Evolutionary conservation across 2,888 invertebrate species (phyloP).

Genomic region (Drosophila borborema): DNA sequence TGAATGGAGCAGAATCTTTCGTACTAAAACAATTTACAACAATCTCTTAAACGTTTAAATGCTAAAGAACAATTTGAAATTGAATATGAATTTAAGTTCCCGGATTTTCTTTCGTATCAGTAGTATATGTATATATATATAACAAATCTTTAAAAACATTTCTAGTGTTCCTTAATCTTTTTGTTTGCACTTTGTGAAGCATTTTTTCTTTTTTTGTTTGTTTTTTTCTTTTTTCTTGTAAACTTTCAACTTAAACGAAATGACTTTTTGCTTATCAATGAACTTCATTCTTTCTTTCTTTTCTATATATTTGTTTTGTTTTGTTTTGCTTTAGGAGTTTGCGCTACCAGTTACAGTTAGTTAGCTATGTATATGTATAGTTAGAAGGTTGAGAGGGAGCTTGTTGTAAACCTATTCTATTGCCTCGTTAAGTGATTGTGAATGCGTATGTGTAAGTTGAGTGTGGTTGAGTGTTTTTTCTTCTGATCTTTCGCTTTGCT

Average conservation of each 20-base stretch:
- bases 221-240: not conserved
- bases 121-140: slow-evolving; percentile 19
- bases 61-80: slow-evolving; percentile 73
- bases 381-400: slow-evolving; percentile 26
- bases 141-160: slow-evolving; percentile 54
- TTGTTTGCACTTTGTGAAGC: slow-evolving; percentile 48
- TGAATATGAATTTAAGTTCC: slow-evolving; percentile 35
- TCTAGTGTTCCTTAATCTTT: slow-evolving; percentile 25
- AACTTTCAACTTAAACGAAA: slow-evolving; percentile 69
- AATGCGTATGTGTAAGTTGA: slow-evolving; percentile 12
- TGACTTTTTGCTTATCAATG: slow-evolving; percentile 73
- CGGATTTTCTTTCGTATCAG: slow-evolving; percentile 27
- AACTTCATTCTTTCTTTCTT: slow-evolving; percentile 13
- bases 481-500: slow-evolving; percentile 32
- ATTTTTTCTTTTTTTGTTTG: not conserved
- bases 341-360: slow-evolving; percentile 44
- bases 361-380: slow-evolving; percentile 18
- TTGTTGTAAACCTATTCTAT: slow-evolving; percentile 68
- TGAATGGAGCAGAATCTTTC: slow-evolving; percentile 51
- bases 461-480: slow-evolving; percentile 7
- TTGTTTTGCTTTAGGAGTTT: slow-evolving; percentile 45
- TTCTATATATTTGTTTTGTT: not conserved
- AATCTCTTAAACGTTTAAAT: slow-evolving; percentile 70
- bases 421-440: slow-evolving; percentile 52
- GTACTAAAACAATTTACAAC: slow-evolving; percentile 58